Evolutionary conservation across 2,888 invertebrate species (phyloP).

Genomic region (Cephus runcator): DNA sequence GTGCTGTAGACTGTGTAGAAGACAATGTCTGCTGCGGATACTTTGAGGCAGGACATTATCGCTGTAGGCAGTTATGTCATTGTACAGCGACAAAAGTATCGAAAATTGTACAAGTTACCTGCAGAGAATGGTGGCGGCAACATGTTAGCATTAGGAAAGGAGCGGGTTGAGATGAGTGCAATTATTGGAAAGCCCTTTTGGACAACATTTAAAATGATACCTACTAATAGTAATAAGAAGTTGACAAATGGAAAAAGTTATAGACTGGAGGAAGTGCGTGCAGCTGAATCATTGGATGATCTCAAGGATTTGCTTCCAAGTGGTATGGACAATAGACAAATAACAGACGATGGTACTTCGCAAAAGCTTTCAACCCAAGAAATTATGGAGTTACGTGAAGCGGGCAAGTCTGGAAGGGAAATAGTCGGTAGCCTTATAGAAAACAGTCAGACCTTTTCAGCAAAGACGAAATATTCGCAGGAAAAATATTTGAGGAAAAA

Average conservation of each 20-base stretch:
- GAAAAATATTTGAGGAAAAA: slow-evolving; percentile 96
- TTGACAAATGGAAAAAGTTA: slow-evolving; percentile 61
- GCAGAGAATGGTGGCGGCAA: slow-evolving; percentile 69
- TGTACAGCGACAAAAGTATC: slow-evolving; percentile 81
- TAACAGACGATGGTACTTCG: slow-evolving; percentile 81
- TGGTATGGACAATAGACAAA: slow-evolving; percentile 86
- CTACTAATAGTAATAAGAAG: slow-evolving; percentile 67
- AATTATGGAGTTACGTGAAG: slow-evolving; percentile 81
- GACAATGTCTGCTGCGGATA: too few species aligned
- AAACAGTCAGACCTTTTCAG: slow-evolving; percentile 90
- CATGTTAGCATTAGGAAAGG: slow-evolving; percentile 74
- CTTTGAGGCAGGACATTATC: slow-evolving; percentile 63
- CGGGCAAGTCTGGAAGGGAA: slow-evolving; percentile 81
- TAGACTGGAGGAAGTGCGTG: slow-evolving; percentile 68
- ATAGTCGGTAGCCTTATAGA: slow-evolving; percentile 89
- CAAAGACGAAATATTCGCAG: slow-evolving; percentile 92
- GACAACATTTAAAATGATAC: slow-evolving; percentile 81
- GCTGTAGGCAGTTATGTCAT: slow-evolving; percentile 79
- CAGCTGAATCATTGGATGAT: slow-evolving; percentile 72
- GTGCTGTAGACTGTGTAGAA: too few species aligned
- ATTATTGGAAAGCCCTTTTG: slow-evolving; percentile 78
- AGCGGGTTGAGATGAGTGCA: slow-evolving; percentile 75
- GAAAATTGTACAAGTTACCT: slow-evolving; percentile 78
- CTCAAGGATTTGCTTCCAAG: slow-evolving; percentile 73
- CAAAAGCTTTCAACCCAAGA: slow-evolving; percentile 87